Conservation (phyloP, 1,140 invertebrate genomes). For the Hylyphantes graminicola region DNA sequence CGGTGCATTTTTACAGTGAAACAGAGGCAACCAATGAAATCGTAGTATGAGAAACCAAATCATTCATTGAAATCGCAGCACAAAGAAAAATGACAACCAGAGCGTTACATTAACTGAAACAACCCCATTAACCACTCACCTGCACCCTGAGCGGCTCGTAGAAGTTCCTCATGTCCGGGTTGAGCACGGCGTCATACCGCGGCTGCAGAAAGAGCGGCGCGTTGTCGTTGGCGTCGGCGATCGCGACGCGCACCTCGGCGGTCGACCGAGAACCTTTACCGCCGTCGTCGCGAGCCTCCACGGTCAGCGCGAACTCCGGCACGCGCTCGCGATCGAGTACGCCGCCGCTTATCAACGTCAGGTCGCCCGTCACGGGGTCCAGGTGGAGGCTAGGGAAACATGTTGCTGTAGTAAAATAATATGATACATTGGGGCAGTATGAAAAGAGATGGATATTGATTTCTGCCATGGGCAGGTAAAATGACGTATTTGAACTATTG, state of each 20-base stretch:
- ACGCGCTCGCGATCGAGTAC: slow-evolving; percentile 81
- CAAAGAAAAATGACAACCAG: too few species aligned
- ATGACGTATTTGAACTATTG: too few species aligned
- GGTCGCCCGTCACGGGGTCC: slow-evolving; percentile 82
- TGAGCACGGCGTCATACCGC: slow-evolving; percentile 84
- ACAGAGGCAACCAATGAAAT: too few species aligned
- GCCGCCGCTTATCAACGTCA: slow-evolving; percentile 79
- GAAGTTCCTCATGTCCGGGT: slow-evolving; percentile 74
- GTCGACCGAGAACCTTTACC: slow-evolving; percentile 75
- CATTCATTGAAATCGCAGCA: too few species aligned
- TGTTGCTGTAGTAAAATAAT: not conserved
- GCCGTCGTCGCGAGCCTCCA: slow-evolving; percentile 87
- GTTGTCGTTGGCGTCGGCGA: slow-evolving; percentile 78
- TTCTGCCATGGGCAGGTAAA: too few species aligned
- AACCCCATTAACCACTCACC: too few species aligned
- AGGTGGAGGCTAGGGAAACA: slow-evolving; percentile 77
- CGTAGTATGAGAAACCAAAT: too few species aligned
- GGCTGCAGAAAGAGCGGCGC: slow-evolving; percentile 82
- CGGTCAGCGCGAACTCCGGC: slow-evolving; percentile 78
- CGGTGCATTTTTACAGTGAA: too few species aligned
- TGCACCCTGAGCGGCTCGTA: slow-evolving; percentile 64
- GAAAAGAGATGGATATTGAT: too few species aligned
- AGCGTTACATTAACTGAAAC: too few species aligned
- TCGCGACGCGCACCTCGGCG: slow-evolving; percentile 59
- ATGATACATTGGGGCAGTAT: too few species aligned